Conservation (phyloP, 2,888 invertebrate species). For the Antheraea yamamai region DNA sequence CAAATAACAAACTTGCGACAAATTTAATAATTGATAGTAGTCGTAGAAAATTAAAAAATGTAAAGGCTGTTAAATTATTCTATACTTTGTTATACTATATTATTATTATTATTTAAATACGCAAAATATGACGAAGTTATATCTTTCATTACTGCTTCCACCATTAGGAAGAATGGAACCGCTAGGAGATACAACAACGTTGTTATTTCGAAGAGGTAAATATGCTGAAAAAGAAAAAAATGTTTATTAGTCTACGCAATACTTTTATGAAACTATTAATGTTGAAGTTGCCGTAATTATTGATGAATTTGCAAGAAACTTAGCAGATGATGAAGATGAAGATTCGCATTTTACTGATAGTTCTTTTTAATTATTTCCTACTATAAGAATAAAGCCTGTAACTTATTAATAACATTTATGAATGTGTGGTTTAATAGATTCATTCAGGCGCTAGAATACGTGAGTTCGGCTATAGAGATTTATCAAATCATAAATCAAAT, state of each 20-base stretch:
- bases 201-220: conserved; percentile 32
- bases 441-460: neutral
- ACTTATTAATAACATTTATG: neutral
- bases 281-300: neutral
- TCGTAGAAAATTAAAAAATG: neutral
- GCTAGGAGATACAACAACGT: conserved; percentile 28
- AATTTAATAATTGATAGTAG: neutral
- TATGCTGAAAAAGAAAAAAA: conserved; percentile 21
- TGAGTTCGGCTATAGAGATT: neutral
- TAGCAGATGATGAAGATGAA: neutral
- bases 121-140: neutral
- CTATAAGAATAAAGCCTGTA: neutral
- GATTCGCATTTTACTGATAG: neutral
- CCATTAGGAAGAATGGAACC: conserved; percentile 32
- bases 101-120: neutral
- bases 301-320: neutral
- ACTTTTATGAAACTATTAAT: neutral
- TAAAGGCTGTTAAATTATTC: neutral
- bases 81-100: neutral
- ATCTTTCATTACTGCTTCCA: conserved; percentile 34
- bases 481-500: too few relatives aligned
- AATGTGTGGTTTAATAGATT: neutral
- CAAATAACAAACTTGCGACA: neutral
- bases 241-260: neutral
- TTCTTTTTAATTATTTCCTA: neutral